These are phyloP conservation scores for Sturnira hondurensis DNA, from an alignment of 2,113 vertebrate species.

Conservation along the genomic window DNA sequence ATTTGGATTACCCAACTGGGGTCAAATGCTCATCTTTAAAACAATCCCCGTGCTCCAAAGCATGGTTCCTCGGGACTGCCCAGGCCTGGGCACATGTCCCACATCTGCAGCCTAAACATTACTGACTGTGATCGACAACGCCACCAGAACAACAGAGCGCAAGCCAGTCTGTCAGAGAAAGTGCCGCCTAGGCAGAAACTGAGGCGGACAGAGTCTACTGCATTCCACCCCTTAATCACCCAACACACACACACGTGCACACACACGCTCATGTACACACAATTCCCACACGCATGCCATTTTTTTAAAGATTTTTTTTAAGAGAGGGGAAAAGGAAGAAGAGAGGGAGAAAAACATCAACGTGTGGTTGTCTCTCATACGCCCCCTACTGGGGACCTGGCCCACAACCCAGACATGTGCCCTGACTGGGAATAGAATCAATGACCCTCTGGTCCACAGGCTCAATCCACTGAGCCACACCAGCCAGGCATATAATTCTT, in stretches of 20 bases:
- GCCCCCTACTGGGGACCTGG: no score
- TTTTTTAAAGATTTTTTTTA: neutral
- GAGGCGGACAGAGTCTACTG: neutral
- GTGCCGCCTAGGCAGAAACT: neutral
- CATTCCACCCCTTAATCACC: no score
- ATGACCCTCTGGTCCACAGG: no score
- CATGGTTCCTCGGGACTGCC: neutral
- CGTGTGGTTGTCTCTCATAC: no score
- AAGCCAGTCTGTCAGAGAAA: neutral
- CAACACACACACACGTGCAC: fast-evolving
- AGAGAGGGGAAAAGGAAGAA: no score
- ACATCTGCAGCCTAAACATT: neutral
- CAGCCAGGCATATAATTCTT: neutral
- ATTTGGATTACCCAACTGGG: fast-evolving
- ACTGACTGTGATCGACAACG: neutral
- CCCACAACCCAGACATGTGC: no score
- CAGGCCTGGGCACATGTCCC: neutral
- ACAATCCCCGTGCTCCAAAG: neutral
- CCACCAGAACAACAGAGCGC: neutral
- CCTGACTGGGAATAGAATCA: no score
- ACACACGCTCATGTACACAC: no score
- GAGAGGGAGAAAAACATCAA: no score
- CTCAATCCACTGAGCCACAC: no score
- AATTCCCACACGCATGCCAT: neutral
- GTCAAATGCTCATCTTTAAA: neutral